phyloP scores from a whole-genome alignment of 1,140 invertebrate genomes.

The Drepana arcuata region DNA sequence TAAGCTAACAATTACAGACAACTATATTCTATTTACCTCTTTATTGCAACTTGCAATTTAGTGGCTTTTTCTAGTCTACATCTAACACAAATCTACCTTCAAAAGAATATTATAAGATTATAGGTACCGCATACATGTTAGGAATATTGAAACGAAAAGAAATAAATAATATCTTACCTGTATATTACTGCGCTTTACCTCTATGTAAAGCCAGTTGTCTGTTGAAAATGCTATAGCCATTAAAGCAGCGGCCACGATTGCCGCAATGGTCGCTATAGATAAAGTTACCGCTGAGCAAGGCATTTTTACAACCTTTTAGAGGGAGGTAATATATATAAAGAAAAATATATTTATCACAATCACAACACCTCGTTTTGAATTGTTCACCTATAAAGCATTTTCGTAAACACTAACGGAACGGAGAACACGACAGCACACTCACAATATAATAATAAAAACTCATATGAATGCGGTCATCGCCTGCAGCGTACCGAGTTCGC shows the following conservation, averaged over 20 bases:
- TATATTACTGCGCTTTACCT: constrained; percentile 89
- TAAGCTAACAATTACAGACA: neutral
- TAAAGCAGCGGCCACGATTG: constrained; percentile 91
- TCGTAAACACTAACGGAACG: constrained; percentile 59
- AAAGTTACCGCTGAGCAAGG: constrained; percentile 95
- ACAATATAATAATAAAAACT: constrained; percentile 59
- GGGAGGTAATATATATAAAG: constrained; percentile 43
- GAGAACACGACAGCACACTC: constrained; percentile 64
- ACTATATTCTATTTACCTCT: neutral
- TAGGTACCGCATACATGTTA: too few species aligned
- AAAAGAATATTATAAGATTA: too few species aligned
- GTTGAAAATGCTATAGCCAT: constrained; percentile 94
- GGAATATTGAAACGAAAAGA: neutral
- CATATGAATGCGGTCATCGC: constrained; percentile 68
- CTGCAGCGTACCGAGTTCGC: constrained; percentile 65
- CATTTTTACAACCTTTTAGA: constrained; percentile 77
- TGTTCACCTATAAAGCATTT: constrained; percentile 71
- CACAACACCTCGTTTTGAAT: constrained; percentile 57
- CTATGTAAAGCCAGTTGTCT: constrained; percentile 95
- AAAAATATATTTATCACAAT: constrained; percentile 53
- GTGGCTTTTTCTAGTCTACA: neutral
- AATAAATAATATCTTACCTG: constrained; percentile 75
- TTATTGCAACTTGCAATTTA: neutral
- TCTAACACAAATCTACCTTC: too few species aligned
- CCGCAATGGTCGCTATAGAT: constrained; percentile 93